Conservation (phyloP, 1,140 invertebrate species). For the Doryteuthis pealeii region DNA sequence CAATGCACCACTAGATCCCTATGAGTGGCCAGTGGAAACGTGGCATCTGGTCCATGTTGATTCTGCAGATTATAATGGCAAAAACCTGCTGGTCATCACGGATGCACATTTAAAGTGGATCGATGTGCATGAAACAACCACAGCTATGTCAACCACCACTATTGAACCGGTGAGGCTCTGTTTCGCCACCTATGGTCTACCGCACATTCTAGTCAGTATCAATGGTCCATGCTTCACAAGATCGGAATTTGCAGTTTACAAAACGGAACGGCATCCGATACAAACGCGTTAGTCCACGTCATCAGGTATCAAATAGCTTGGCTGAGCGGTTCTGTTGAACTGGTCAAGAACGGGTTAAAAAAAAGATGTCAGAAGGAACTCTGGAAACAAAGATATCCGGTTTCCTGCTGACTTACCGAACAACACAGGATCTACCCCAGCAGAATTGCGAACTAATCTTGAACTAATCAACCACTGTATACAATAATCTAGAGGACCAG, state of each 20-base stretch:
- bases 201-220: constrained; percentile 56
- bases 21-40: constrained; percentile 19
- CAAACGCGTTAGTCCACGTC: constrained; percentile 36
- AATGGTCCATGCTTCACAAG: constrained; percentile 60
- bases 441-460: too few species aligned
- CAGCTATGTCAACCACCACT: constrained; percentile 24
- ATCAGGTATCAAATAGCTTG: constrained; percentile 50
- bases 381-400: too few species aligned
- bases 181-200: constrained; percentile 58
- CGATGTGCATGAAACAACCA: constrained; percentile 23
- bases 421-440: too few species aligned
- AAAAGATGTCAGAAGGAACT: too few species aligned
- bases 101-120: constrained; percentile 35
- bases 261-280: constrained; percentile 56
- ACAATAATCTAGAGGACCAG: too few species aligned
- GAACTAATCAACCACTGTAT: too few species aligned
- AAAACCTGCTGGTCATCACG: constrained; percentile 26
- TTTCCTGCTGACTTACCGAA: too few species aligned
- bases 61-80: constrained; percentile 35
- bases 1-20: too few species aligned
- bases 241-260: constrained; percentile 57
- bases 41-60: constrained; percentile 35
- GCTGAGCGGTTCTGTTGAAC: constrained; percentile 21
- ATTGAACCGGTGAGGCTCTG: constrained; percentile 20
- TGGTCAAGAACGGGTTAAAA: too few species aligned